Evolutionary conservation across 2,797 vertebrate genomes (phyloP).

Genomic region (Schizopygopsis malacanthus): DNA sequence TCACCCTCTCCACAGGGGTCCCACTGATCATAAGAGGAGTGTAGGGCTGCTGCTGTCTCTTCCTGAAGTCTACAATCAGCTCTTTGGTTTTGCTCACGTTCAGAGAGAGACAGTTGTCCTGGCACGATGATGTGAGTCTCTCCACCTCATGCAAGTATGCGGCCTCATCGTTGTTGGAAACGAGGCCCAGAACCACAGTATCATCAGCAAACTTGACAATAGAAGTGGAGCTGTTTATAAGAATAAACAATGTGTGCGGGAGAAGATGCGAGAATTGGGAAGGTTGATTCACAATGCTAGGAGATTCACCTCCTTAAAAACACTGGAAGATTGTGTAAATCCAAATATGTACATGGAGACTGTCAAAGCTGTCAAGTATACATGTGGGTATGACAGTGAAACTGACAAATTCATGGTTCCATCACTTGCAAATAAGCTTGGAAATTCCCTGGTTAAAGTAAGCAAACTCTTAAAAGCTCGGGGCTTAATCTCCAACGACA

Average conservation of each 20-base stretch:
- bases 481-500: conserved; percentile 45
- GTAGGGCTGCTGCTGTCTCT: no score
- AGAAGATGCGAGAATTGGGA: conserved; percentile 33
- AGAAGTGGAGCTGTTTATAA: neutral
- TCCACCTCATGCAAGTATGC: no score
- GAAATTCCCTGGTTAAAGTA: neutral
- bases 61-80: no score
- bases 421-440: neutral
- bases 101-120: no score
- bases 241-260: conserved; percentile 30
- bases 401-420: conserved; percentile 1
- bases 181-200: no score
- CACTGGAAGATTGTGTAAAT: conserved; percentile 26
- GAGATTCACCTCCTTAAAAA: conserved; percentile 26
- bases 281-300: conserved; percentile 11
- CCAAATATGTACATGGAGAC: conserved; percentile 33
- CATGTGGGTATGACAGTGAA: conserved; percentile 17
- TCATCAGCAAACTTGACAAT: no score
- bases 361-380: conserved; percentile 56
- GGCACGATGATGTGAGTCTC: no score
- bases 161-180: no score
- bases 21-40: no score
- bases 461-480: neutral
- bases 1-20: no score
- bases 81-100: no score